phyloP scores from a whole-genome alignment of 2,113 vertebrate species.

The Benitochromis conjunctus region DNA sequence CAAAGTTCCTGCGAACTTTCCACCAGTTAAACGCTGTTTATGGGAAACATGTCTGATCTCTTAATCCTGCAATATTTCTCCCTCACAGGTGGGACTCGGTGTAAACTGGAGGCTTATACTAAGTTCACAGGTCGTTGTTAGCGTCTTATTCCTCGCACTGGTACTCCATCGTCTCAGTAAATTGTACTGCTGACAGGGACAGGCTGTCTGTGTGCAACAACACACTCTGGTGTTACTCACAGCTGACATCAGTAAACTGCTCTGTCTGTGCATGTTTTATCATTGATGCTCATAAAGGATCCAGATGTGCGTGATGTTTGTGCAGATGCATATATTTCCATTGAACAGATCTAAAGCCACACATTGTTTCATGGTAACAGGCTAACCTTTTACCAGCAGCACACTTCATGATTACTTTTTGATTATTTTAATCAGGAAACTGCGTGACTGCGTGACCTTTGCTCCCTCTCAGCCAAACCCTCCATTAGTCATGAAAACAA shows the following conservation, averaged over 20 bases:
- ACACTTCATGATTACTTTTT: not conserved
- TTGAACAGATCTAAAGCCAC: not conserved
- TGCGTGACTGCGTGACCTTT: not conserved
- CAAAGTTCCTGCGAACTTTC: not conserved
- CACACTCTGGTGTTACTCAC: not conserved
- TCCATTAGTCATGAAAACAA: not conserved
- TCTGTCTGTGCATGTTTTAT: fast-evolving
- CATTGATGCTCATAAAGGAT: fast-evolving
- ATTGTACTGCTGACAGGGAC: not conserved
- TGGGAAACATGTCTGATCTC: not conserved
- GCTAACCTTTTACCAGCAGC: not conserved
- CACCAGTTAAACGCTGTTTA: not conserved
- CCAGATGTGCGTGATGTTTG: not conserved
- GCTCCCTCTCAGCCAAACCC: not conserved
- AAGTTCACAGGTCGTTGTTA: not conserved
- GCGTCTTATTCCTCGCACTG: fast-evolving
- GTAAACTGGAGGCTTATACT: not conserved
- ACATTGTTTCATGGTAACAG: not conserved
- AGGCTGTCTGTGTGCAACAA: fast-evolving
- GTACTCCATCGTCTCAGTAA: not conserved
- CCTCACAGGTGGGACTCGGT: not conserved
- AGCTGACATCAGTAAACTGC: not conserved
- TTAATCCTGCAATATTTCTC: not conserved
- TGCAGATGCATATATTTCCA: not conserved
- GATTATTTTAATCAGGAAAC: not conserved